Evolutionary conservation across 1,140 invertebrate species (phyloP).

Genomic region (Helicorthomorpha holstii): DNA sequence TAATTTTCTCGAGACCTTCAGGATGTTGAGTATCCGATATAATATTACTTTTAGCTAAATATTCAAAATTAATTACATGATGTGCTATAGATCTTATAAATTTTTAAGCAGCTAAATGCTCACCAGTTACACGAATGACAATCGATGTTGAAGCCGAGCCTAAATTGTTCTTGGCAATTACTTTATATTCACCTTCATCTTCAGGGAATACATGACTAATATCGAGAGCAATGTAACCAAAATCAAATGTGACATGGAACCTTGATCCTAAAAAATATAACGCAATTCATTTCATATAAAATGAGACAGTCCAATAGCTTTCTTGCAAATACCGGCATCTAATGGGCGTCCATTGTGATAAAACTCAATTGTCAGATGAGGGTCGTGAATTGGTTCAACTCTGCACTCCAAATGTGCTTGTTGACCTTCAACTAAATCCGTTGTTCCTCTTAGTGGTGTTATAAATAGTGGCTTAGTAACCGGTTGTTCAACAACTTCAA

Average conservation of each 20-base stretch:
- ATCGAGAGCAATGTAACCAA: conserved; percentile 85
- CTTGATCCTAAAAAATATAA: conserved; percentile 45
- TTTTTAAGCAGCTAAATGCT: conserved; percentile 1
- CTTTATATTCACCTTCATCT: conserved; percentile 86
- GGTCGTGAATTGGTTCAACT: conserved; percentile 78
- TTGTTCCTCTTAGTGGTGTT: conserved; percentile 59
- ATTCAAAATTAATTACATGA: neutral
- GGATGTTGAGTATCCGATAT: conserved; percentile 88
- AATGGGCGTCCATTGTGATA: conserved; percentile 77
- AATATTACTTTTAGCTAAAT: conserved; percentile 57
- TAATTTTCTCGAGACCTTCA: conserved; percentile 86
- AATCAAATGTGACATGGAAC: conserved; percentile 87
- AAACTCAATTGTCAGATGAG: conserved; percentile 75
- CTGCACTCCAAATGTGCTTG: conserved; percentile 80
- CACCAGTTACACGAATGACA: conserved; percentile 43
- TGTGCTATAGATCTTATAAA: neutral
- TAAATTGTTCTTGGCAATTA: conserved; percentile 68
- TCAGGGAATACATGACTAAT: conserved; percentile 75
- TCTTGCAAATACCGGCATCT: conserved; percentile 31
- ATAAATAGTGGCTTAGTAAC: conserved; percentile 61
- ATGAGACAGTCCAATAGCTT: neutral
- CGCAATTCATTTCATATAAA: neutral
- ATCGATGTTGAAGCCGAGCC: conserved; percentile 71
- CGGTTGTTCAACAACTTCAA: conserved; percentile 62
- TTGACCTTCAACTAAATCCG: conserved; percentile 65